A percentile compares a stretch with the other conserved stretches of the same genome.
These are phyloP conservation scores for Brachyistius frenatus DNA, from an alignment of 2,113 vertebrate genomes.

Conservation along the genomic window DNA sequence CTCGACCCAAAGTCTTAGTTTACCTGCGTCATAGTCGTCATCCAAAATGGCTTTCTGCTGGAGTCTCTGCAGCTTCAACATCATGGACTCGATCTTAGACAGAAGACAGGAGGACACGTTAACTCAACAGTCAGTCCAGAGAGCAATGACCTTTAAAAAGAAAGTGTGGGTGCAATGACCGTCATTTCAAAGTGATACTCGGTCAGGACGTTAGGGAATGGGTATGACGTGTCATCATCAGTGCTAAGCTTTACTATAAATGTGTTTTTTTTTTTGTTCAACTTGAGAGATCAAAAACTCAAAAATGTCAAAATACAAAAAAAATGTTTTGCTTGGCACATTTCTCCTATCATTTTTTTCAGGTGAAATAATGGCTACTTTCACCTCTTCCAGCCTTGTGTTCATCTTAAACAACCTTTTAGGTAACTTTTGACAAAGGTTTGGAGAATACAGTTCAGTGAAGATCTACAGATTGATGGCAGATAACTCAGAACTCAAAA, in stretches of 20 bases:
- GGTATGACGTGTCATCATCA: not conserved
- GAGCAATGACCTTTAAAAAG: conserved; percentile 18
- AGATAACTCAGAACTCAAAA: too few relatives aligned
- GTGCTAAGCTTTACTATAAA: too few relatives aligned
- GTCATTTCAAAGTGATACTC: conserved; percentile 17
- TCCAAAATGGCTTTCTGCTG: conserved; percentile 90
- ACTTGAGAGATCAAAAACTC: not conserved
- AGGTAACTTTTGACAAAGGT: too few relatives aligned
- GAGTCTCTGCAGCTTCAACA: conserved; percentile 88
- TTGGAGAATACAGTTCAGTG: too few relatives aligned
- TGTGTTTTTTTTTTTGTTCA: not conserved
- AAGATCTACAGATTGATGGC: too few relatives aligned
- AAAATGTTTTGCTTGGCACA: not conserved
- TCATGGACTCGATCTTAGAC: conserved; percentile 88
- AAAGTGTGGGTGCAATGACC: conserved; percentile 36
- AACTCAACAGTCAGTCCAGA: conserved; percentile 44
- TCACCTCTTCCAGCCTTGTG: too few relatives aligned
- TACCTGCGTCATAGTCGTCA: conserved; percentile 92
- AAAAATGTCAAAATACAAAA: not conserved
- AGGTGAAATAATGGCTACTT: not conserved
- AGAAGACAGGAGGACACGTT: conserved; percentile 22
- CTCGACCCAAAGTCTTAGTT: conserved; percentile 41
- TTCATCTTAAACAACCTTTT: too few relatives aligned
- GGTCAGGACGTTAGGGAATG: conserved; percentile 25
- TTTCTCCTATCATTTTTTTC: not conserved